Conservation (phyloP, 1,140 invertebrate genomes). For the Subanguina moxae region DNA sequence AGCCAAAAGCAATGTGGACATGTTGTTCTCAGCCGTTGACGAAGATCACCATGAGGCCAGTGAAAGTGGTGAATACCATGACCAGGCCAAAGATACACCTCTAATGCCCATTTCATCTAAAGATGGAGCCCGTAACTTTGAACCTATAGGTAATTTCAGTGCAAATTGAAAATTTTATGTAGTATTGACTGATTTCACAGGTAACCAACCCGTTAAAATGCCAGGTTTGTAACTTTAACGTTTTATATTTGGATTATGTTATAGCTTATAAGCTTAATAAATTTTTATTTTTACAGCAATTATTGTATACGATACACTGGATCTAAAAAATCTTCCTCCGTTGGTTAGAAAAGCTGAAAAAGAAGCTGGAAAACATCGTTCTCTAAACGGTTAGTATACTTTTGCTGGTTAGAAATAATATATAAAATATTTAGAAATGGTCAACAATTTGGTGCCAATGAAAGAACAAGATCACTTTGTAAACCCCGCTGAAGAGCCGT, state of each 20-base stretch:
- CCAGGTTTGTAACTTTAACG: conserved; percentile 24
- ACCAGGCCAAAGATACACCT: too few relatives aligned
- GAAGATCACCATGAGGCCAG: too few relatives aligned
- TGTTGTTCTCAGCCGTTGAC: too few relatives aligned
- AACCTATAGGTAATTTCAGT: not conserved
- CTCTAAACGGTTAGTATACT: too few relatives aligned
- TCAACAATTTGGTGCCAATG: conserved; percentile 15
- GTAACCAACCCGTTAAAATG: conserved; percentile 31
- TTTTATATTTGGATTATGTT: too few relatives aligned
- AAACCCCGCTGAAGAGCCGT: not conserved
- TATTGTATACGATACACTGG: conserved; percentile 23
- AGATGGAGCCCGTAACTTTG: conserved; percentile 8
- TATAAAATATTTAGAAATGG: not conserved
- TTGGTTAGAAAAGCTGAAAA: conserved; percentile 10
- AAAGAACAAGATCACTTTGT: not conserved
- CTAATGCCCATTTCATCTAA: conserved; percentile 1
- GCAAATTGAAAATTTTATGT: not conserved
- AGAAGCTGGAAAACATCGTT: not conserved
- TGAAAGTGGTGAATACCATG: too few relatives aligned
- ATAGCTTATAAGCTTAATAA: too few relatives aligned
- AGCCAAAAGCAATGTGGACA: too few relatives aligned
- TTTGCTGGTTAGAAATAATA: too few relatives aligned
- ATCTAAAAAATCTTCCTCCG: conserved; percentile 17
- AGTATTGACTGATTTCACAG: not conserved
- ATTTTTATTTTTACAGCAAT: not conserved